These are phyloP conservation scores for Solenodon paradoxus DNA, from an alignment of 2,113 vertebrate genomes.

Conservation along the genomic window DNA sequence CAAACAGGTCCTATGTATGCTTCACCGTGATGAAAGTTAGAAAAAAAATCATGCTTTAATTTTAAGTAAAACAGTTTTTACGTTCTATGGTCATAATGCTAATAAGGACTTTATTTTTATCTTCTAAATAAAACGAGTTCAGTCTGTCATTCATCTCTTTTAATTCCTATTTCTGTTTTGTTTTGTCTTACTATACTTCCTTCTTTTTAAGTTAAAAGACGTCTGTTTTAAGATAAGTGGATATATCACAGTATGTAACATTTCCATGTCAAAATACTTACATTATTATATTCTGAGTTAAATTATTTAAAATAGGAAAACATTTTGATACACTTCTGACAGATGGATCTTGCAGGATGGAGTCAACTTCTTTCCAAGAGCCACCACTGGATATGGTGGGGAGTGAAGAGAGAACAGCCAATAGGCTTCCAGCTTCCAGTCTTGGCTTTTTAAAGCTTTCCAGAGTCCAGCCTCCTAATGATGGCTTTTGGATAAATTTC, in stretches of 20 bases:
- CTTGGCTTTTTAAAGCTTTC: not conserved
- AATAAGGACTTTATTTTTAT: constrained; percentile 79
- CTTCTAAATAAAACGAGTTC: constrained; percentile 80
- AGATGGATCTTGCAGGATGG: constrained; percentile 78
- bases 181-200: constrained; percentile 81
- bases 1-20: constrained; percentile 1
- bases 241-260: constrained; percentile 80
- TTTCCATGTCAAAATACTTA: constrained; percentile 89
- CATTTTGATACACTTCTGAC: constrained; percentile 84
- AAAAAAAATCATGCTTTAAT: constrained; percentile 49
- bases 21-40: not conserved
- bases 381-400: constrained; percentile 9
- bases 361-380: constrained; percentile 76
- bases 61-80: constrained; percentile 69
- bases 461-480: constrained; percentile 4
- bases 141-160: constrained; percentile 79
- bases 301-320: constrained; percentile 86
- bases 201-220: constrained; percentile 81
- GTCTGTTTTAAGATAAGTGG: constrained; percentile 84
- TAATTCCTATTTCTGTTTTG: constrained; percentile 80
- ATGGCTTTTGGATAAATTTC: constrained; percentile 29
- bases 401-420: not conserved
- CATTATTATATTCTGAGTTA: constrained; percentile 84
- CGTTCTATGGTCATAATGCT: constrained; percentile 70
- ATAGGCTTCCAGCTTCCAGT: not conserved